Conservation (phyloP, 2,888 invertebrate species). For the Meganola albula region DNA sequence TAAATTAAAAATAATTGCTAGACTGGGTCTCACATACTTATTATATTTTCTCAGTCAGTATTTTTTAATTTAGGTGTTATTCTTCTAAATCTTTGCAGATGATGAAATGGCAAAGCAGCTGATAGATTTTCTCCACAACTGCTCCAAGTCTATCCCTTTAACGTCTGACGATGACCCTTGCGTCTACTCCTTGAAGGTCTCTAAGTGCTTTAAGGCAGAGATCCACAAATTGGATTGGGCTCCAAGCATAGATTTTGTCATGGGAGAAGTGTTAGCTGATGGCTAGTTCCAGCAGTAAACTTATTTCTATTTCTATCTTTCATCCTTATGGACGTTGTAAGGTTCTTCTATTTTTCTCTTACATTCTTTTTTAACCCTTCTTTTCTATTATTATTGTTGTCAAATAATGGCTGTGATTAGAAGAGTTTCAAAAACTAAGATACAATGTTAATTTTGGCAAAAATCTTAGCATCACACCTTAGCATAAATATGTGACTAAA, state of each 20-base stretch:
- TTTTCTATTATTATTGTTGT: too few relatives aligned
- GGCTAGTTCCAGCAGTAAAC: too few relatives aligned
- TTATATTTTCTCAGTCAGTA: background rate
- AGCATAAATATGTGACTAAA: too few relatives aligned
- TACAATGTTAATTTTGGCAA: too few relatives aligned
- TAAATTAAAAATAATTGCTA: too few relatives aligned
- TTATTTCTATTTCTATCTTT: too few relatives aligned
- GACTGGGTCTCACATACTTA: background rate
- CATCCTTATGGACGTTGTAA: too few relatives aligned
- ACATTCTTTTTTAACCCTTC: too few relatives aligned
- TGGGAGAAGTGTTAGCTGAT: constrained; percentile 45
- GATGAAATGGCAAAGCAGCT: constrained; percentile 43
- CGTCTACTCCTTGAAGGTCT: constrained; percentile 32
- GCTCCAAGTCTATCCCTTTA: constrained; percentile 23
- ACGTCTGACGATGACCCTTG: constrained; percentile 33
- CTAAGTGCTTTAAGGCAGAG: constrained; percentile 48
- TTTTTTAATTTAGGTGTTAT: background rate
- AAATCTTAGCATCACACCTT: too few relatives aligned
- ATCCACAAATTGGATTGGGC: constrained; percentile 54
- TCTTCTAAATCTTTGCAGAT: constrained; percentile 30
- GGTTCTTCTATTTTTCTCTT: too few relatives aligned
- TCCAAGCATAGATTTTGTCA: constrained; percentile 38
- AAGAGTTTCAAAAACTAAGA: too few relatives aligned
- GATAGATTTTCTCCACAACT: constrained; percentile 40
- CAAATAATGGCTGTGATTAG: too few relatives aligned